Evolutionary conservation across 1,140 invertebrate genomes (phyloP), one percentile per base, ranked within the genome.

Genomic region (Caenorhabditis brenneri): DNA sequence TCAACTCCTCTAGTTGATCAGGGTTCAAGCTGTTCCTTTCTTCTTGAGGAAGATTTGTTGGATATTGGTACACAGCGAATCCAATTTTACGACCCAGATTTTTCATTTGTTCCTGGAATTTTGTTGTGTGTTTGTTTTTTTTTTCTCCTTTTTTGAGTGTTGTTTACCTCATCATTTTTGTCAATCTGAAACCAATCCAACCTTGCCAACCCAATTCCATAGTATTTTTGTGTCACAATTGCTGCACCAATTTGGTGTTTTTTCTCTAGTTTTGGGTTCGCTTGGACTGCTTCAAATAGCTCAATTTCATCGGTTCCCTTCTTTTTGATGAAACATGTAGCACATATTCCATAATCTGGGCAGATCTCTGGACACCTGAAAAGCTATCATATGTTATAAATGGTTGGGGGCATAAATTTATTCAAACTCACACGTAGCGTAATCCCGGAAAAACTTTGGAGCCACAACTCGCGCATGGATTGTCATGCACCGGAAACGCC

Each of bases 401-500:
- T n/a, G n/a, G n/a, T n/a, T n/a, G n/a, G n/a, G n/a, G n/a, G n/a
- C n/a, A n/a, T n/a, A n/a, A n/a, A n/a, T n/a, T n/a, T n/a, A n/a
- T n/a, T n/a, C n/a, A 65, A 12, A 65, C 65, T 46, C n/a, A 74
- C 65, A 74, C 65, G 10, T 74, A 74, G 33, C 65, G 65, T 42
- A 74, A 31, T 74, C 65, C 65, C 65, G 65, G 65, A 74, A 74
- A 74, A 74, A 74, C 65, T 42, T 74, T 74, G 19, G 65, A 74
- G 36, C 65, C 33, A 74, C 65, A 74, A 74, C 65, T 42, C 4
- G 65, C 65, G 65, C 65, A 74, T 74, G 65, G 65, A 46, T 74
- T 74, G 33, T 74, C 65, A 46, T 74, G 65, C n/a, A 74, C 65
- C 33, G 65, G 65, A 74, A 74, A 74, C 42, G 65, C 65, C 33